A percentile compares a stretch with the other conserved stretches of the same genome.
phyloP scores from a whole-genome alignment of 1,140 invertebrate genomes.

The Geopemphigus sp. region DNA sequence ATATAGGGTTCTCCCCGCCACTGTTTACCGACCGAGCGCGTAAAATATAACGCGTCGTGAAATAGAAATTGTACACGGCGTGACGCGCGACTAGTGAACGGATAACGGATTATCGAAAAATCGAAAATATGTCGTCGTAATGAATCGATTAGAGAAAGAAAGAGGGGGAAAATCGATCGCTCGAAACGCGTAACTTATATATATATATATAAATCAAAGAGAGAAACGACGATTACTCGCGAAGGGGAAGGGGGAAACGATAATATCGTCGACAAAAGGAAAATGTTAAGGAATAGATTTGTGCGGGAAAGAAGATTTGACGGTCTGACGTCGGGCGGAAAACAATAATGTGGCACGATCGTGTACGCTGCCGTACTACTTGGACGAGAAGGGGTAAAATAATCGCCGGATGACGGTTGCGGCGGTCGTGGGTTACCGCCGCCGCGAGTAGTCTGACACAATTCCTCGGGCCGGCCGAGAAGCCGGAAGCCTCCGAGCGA shows the following conservation, averaged over 20 bases:
- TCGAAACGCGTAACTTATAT: too few species aligned
- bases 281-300: background rate
- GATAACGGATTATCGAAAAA: background rate
- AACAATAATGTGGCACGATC: slow-evolving; percentile 10
- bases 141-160: background rate
- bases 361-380: too few species aligned
- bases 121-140: too few species aligned
- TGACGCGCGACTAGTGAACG: background rate
- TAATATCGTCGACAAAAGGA: background rate
- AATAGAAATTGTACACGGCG: background rate
- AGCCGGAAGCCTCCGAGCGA: slow-evolving; percentile 46
- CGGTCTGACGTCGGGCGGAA: background rate
- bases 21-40: background rate
- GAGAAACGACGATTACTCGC: too few species aligned
- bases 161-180: background rate
- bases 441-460: slow-evolving; percentile 39
- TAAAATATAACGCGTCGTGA: background rate
- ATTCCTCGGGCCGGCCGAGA: slow-evolving; percentile 22
- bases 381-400: background rate
- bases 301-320: slow-evolving; percentile 15
- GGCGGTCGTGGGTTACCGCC: slow-evolving; percentile 35
- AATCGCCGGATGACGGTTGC: slow-evolving; percentile 37
- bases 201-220: too few species aligned
- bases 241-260: background rate
- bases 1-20: background rate